Conservation (phyloP, 2,888 invertebrate species). For the Coenonympha arcania region DNA sequence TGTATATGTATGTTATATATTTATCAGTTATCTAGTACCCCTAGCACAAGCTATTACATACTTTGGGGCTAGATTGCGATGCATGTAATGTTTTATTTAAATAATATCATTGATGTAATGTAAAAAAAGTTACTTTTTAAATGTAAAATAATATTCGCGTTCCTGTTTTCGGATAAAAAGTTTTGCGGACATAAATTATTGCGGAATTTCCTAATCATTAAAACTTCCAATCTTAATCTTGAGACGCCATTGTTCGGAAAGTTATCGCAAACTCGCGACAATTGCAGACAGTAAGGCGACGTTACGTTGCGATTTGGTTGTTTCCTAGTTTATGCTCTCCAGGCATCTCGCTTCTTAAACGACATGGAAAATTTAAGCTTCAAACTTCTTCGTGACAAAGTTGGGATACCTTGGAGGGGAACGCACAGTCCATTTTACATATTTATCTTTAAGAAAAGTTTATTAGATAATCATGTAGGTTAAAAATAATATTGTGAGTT, state of each 20-base stretch:
- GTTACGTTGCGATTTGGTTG: conserved; percentile 44
- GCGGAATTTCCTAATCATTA: conserved; percentile 22
- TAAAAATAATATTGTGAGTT: too few species aligned
- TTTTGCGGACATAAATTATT: conserved; percentile 15
- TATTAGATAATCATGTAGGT: too few species aligned
- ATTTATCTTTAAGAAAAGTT: too few species aligned
- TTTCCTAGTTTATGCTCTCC: conserved; percentile 20
- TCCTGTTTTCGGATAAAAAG: neutral
- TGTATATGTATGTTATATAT: too few species aligned
- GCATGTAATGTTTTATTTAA: too few species aligned
- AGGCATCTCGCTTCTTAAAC: conserved; percentile 22
- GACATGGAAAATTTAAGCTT: conserved; percentile 18
- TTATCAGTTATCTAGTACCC: too few species aligned
- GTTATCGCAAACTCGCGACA: conserved; percentile 30
- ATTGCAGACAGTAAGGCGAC: conserved; percentile 33
- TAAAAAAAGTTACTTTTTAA: too few species aligned
- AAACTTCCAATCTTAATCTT: conserved; percentile 24
- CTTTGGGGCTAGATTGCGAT: too few species aligned
- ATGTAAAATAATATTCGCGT: neutral
- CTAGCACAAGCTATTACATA: too few species aligned
- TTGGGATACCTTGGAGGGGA: neutral
- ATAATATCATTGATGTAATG: too few species aligned
- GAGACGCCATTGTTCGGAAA: conserved; percentile 19
- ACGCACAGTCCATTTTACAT: too few species aligned
- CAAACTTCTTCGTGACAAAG: conserved; percentile 6